Conservation (phyloP, 2,797 vertebrate species). For the Clarias platycephalus region DNA sequence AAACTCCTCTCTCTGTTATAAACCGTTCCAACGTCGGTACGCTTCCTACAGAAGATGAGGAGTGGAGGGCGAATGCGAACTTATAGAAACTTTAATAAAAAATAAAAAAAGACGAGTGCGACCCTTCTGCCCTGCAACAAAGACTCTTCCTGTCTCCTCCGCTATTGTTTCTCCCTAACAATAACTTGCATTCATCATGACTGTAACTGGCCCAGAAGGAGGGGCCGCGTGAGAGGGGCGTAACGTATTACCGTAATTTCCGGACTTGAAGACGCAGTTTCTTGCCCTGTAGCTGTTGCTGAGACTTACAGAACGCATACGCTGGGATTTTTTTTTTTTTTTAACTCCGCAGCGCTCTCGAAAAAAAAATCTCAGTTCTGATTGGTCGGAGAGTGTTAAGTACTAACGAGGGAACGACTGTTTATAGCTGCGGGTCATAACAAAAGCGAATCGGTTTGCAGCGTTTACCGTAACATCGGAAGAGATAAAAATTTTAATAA, state of each 20-base stretch:
- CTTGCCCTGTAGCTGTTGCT: neutral
- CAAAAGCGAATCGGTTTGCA: neutral
- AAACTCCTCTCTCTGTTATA: neutral
- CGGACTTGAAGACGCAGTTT: neutral
- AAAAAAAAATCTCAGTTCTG: neutral
- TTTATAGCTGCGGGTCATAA: neutral
- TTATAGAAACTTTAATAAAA: neutral
- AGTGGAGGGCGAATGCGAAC: conserved; percentile 11
- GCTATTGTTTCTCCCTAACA: conserved; percentile 73
- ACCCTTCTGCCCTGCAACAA: conserved; percentile 58
- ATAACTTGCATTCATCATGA: conserved; percentile 70
- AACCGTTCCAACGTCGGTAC: conserved; percentile 7
- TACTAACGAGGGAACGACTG: neutral
- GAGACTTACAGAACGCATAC: neutral
- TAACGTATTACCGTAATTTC: neutral
- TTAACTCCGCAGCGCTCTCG: neutral
- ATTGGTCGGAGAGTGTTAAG: neutral
- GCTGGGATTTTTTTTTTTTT: neutral
- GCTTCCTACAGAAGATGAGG: conserved; percentile 8
- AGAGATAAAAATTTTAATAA: neutral
- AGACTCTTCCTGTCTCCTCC: conserved; percentile 56
- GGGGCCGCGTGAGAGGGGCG: conserved; percentile 5
- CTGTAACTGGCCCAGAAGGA: conserved; percentile 58
- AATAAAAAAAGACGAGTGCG: conserved; percentile 36
- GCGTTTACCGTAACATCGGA: neutral